Evolutionary conservation across 2,888 invertebrate species (phyloP).

Genomic region (Trypoxylon attenuatum): DNA sequence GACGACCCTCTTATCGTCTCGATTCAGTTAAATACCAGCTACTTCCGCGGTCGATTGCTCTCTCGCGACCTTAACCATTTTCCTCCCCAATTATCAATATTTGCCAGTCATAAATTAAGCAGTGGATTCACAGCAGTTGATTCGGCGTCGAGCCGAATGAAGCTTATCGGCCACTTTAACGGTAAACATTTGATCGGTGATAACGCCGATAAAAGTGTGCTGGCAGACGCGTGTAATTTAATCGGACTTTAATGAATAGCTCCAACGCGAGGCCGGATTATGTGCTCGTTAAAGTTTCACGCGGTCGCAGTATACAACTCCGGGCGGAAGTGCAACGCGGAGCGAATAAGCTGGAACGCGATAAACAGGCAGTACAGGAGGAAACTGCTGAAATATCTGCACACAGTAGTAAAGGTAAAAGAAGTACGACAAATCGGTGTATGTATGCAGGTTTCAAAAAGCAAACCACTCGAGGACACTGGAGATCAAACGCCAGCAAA

Average conservation of each 20-base stretch:
- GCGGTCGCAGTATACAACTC: background rate
- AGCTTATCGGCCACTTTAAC: constrained; percentile 13
- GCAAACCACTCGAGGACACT: too few species aligned
- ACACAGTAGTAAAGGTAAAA: too few species aligned
- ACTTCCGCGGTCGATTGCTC: background rate
- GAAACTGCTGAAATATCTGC: too few species aligned
- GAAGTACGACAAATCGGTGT: too few species aligned
- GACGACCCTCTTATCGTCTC: too few species aligned
- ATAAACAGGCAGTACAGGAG: too few species aligned
- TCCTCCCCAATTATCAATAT: background rate
- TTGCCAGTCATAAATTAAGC: constrained; percentile 7
- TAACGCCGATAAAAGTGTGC: constrained; percentile 24
- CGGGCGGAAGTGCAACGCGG: background rate
- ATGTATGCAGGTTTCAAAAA: too few species aligned
- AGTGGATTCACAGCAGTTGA: background rate
- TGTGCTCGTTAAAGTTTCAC: constrained; percentile 14
- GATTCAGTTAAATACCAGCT: too few species aligned
- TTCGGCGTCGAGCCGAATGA: constrained; percentile 3
- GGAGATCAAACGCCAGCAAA: too few species aligned
- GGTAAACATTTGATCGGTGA: constrained; percentile 20
- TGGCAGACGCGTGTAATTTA: constrained; percentile 8
- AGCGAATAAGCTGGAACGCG: background rate
- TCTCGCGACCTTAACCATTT: background rate
- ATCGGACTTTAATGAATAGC: constrained; percentile 19
- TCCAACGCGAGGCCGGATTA: background rate